Base-by-base conservation (phyloP, 2,888 invertebrate genomes). In the Pemphredon lugubris region DNA sequence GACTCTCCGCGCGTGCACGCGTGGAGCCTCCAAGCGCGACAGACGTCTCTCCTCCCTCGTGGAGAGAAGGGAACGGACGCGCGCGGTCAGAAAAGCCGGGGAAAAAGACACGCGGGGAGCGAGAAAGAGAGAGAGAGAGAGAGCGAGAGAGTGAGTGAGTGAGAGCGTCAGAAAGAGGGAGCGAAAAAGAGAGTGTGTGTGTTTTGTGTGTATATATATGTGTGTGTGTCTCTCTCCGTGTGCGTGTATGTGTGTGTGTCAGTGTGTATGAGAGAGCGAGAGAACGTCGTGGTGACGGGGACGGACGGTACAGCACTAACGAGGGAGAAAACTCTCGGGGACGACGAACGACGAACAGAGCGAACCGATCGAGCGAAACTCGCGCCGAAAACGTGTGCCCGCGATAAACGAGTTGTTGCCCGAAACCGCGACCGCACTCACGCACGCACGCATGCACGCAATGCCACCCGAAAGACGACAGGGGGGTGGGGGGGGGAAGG, bases 1-100 rank as follows among this genome's bases (percentile, higher is more conserved):
- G 61, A 77, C 73, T 73, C 73, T 74, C 76, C 72, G 79, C 79
- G 66, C 73, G 71, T 73, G 73, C 75, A 77, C 77, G 72, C 69
- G 72, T 70, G 61, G 67, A 71, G 70, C 71, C 70, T 71, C 75
- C 71, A 75, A 65, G 75, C 71, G 73, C 75, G 75, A 73, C 74
- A 66, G 69, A 74, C 75, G 75, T 72, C 73, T 73, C 73, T 73
- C 73, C 73, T 73, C 73, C 73, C 73, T 73, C 73, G 73, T 73
- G 73, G 73, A 73, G 73, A 73, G 73, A 73, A 73, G 73, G 73
- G 73, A 73, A 73, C 73, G 73, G 66, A 73, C 73, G 73, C 73
- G 73, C 73, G 73, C 73, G 73, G 73, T 73, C 73, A 73, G 73
- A 73, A 73, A 73, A 73, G 73, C 73, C 73, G 73, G 73, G 73